Percentiles rank a stretch among this genome's conserved stretches.
Conservation (phyloP, 2,888 invertebrate species). For the Ryuthela nishihirai region DNA sequence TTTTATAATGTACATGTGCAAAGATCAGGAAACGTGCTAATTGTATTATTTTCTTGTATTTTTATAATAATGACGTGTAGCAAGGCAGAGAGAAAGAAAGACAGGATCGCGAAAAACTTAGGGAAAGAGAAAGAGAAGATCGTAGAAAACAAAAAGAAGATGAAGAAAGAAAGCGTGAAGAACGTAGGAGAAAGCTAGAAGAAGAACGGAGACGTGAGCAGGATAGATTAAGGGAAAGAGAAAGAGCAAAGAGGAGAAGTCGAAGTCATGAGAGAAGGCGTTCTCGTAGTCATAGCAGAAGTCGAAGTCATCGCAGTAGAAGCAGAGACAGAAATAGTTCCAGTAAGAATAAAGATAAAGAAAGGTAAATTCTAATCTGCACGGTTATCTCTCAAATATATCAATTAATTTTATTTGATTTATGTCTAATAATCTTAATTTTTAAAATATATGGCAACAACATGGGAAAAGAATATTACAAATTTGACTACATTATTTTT, state of each 20-base stretch:
- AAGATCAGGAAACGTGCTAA: neutral
- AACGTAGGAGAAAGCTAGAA: conserved; percentile 13
- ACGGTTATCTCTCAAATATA: too few relatives aligned
- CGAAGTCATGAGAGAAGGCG: conserved; percentile 10
- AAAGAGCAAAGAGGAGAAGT: conserved; percentile 12
- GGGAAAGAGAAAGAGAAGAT: conserved; percentile 56
- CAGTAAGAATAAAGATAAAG: conserved; percentile 35
- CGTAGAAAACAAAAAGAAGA: conserved; percentile 34
- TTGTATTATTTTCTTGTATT: conserved; percentile 4
- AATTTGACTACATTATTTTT: too few relatives aligned
- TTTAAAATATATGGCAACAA: too few relatives aligned
- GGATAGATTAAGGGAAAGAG: conserved; percentile 14
- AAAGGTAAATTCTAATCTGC: conserved; percentile 18
- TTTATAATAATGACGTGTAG: conserved; percentile 43
- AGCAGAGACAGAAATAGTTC: conserved; percentile 30
- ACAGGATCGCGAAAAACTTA: conserved; percentile 56
- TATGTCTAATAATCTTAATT: too few relatives aligned
- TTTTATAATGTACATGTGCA: neutral
- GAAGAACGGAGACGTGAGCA: conserved; percentile 17
- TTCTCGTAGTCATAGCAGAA: conserved; percentile 5
- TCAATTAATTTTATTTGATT: too few relatives aligned
- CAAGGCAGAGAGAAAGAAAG: conserved; percentile 55
- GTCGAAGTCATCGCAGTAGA: conserved; percentile 16
- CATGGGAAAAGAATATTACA: too few relatives aligned
- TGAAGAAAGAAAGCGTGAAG: conserved; percentile 36